phyloP scores from a whole-genome alignment of 2,113 vertebrate genomes.

The Dendropsophus ebraccatus region DNA sequence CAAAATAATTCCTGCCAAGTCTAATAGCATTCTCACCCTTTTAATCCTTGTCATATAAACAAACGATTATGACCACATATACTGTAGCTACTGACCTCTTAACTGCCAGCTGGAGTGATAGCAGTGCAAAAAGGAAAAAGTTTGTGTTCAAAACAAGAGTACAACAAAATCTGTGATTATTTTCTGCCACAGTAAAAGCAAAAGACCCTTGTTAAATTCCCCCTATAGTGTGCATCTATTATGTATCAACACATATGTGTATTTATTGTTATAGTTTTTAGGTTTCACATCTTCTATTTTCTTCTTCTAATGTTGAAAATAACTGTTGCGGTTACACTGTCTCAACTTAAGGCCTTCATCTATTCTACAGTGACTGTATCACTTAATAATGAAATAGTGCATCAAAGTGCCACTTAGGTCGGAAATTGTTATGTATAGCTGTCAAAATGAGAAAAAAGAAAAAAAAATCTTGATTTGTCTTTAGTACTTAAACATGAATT shows the following conservation, averaged over 20 bases:
- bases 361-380: constrained; percentile 78
- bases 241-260: background rate
- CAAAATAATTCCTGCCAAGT: too few species aligned
- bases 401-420: constrained; percentile 84
- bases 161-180: too few species aligned
- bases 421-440: constrained; percentile 85
- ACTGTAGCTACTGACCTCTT: too few species aligned
- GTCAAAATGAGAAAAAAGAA: constrained; percentile 74
- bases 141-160: too few species aligned
- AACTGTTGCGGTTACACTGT: constrained; percentile 75
- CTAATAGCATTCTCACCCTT: too few species aligned
- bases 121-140: too few species aligned
- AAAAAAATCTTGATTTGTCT: constrained; percentile 69
- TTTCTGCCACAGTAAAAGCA: too few species aligned
- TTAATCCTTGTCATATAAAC: too few species aligned
- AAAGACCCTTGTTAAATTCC: too few species aligned
- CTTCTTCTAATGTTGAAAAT: constrained; percentile 30
- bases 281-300: background rate
- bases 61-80: too few species aligned
- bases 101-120: too few species aligned
- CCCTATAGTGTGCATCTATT: too few species aligned
- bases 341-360: constrained; percentile 73
- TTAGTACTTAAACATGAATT: constrained; percentile 84
- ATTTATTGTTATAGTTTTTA: background rate
- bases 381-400: constrained; percentile 82